Conservation (phyloP, 1,140 invertebrate species). For the Spodoptera litura region DNA sequence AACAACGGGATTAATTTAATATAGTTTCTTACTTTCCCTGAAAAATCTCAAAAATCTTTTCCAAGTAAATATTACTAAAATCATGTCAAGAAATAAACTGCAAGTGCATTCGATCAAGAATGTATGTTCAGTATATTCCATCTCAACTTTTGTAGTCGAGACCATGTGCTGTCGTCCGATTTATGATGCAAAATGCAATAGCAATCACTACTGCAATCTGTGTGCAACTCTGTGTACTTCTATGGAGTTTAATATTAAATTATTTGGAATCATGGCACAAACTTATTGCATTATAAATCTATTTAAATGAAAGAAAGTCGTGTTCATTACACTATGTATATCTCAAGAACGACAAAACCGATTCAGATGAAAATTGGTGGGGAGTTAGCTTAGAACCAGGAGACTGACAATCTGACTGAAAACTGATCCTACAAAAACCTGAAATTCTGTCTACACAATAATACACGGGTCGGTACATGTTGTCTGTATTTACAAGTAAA, state of each 20-base stretch:
- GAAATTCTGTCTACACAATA: too few species aligned
- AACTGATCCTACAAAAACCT: neutral
- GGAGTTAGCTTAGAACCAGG: too few species aligned
- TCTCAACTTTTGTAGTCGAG: conserved; percentile 36
- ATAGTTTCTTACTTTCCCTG: too few species aligned
- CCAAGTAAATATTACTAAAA: conserved; percentile 1
- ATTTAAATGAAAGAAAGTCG: too few species aligned
- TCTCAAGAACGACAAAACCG: too few species aligned
- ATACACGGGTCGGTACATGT: neutral
- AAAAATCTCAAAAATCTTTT: too few species aligned
- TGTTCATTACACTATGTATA: too few species aligned
- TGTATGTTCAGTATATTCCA: conserved; percentile 32
- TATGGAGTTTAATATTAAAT: neutral
- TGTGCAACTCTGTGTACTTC: neutral
- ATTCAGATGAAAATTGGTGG: too few species aligned
- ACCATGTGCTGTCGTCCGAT: conserved; percentile 41
- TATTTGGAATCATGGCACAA: too few species aligned
- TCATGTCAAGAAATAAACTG: conserved; percentile 7
- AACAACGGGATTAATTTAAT: too few species aligned
- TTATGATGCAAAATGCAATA: conserved; percentile 42
- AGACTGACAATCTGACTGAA: too few species aligned
- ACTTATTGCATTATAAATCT: too few species aligned
- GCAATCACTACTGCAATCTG: conserved; percentile 40
- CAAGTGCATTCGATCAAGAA: conserved; percentile 26
- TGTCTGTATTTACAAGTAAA: neutral